Evolutionary conservation across 2,797 vertebrate genomes (phyloP).

Genomic region (Hydrophis major): DNA sequence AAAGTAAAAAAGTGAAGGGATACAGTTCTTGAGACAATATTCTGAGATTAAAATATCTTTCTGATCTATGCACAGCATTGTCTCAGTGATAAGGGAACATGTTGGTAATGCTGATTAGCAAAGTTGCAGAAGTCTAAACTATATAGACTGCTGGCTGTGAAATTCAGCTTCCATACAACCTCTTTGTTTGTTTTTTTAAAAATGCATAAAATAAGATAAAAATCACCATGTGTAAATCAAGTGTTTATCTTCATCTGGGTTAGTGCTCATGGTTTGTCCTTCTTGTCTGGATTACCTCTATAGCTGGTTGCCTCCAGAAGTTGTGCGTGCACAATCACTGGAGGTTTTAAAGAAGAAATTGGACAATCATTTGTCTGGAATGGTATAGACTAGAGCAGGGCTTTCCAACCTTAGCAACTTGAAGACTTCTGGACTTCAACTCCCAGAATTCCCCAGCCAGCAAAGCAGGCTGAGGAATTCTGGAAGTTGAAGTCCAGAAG

Average conservation of each 20-base stretch:
- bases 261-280: not conserved
- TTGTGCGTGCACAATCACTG: not conserved
- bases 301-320: not conserved
- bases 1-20: not conserved
- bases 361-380: not conserved
- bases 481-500: no score
- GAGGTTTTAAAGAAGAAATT: not conserved
- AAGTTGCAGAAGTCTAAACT: not conserved
- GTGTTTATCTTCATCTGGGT: not conserved
- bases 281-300: not conserved
- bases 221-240: not conserved
- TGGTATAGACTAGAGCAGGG: not conserved
- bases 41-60: not conserved
- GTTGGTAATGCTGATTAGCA: not conserved
- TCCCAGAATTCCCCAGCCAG: no score
- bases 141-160: not conserved
- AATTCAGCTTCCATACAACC: not conserved
- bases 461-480: no score
- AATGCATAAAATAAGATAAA: not conserved
- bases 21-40: not conserved
- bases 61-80: not conserved
- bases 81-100: not conserved
- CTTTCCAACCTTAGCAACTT: no score
- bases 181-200: not conserved
- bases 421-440: no score